Percentiles rank a stretch among this genome's conserved stretches.
Conservation (phyloP, 2,113 vertebrate species). For the Polypterus senegalus region DNA sequence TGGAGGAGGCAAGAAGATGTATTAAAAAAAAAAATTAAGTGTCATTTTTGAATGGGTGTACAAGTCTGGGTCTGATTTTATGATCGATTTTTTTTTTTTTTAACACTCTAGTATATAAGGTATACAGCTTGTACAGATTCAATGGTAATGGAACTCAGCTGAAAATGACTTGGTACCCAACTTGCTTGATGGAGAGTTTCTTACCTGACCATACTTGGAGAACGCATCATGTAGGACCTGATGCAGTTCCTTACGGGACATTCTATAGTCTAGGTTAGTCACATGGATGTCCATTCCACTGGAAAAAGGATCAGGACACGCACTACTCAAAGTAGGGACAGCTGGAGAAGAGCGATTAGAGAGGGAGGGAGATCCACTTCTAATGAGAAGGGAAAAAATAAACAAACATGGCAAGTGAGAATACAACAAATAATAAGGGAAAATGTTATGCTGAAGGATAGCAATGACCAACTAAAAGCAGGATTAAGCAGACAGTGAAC, state of each 20-base stretch:
- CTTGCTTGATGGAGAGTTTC: not conserved
- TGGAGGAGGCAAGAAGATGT: no score
- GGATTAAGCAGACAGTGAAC: not conserved
- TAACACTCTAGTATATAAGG: no score
- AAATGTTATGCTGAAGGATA: not conserved
- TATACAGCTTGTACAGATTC: no score
- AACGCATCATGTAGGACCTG: slow-evolving; percentile 74
- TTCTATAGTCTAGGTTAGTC: slow-evolving; percentile 85
- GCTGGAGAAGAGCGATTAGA: slow-evolving; percentile 75
- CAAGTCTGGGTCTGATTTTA: no score
- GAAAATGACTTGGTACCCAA: no score
- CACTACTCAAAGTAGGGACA: slow-evolving; percentile 34
- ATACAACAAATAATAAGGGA: not conserved
- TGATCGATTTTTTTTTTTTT: no score
- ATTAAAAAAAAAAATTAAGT: no score
- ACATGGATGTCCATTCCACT: slow-evolving; percentile 81
- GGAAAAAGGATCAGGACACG: slow-evolving; percentile 64
- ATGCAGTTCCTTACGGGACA: slow-evolving; percentile 85
- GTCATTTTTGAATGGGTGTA: no score
- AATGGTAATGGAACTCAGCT: no score
- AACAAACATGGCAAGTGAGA: not conserved
- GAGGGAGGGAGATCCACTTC: slow-evolving; percentile 71
- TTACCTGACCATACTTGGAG: slow-evolving; percentile 76
- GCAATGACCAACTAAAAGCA: not conserved
- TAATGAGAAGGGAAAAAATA: slow-evolving; percentile 21